Base-by-base conservation (phyloP, 53 echinoderm and acorn worm species). In the Actinopyga echinites region DNA sequence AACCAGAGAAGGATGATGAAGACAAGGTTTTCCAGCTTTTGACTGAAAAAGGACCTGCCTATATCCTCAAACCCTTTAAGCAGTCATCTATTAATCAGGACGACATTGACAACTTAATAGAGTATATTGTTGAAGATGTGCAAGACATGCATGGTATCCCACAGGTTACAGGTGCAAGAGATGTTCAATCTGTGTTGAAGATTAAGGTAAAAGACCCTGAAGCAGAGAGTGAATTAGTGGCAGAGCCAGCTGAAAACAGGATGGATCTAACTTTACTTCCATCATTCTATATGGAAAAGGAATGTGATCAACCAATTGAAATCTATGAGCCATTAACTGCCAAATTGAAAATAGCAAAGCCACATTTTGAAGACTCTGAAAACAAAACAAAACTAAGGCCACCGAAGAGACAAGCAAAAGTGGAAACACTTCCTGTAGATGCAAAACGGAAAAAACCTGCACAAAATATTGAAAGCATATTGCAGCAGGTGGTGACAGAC, bases 401-500 rank as follows among this genome's bases (percentile, higher is more conserved):
- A 15, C 17, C 17, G 17, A 49, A 49, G 49, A 0, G 49, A 49
- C 49, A 49, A 49, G 49, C 49, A 49, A 49, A 10, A 49, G 15
- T 49, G 49, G 49, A 49, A 0, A 49, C 49, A 15, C 17, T 49
- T 3, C 49, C 17, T 49, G 49, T 15, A 49, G 17, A 5, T 49
- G 49, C 49, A 6, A 49, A 49, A 15, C 49, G 49, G 17, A 49
- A 49, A 17, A 49, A 49, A 17, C 49, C 49, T 1, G 1, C 49
- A 49, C 15, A 49, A 49, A 0, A 49, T 1, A 49, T 0, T 49
- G 49, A 49, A 15, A 49, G 12, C 49, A 15, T 49, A 2, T 0
- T 5, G 17, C 2, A 75, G 30, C 95, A 95, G 30, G 57, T 95
- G 75, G 82, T 89, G 0, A 95, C 95, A 69, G 79, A 91, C 57